Evolutionary conservation across 2,113 vertebrate genomes (phyloP).

Genomic region (Forbesichthys papilliferus): DNA sequence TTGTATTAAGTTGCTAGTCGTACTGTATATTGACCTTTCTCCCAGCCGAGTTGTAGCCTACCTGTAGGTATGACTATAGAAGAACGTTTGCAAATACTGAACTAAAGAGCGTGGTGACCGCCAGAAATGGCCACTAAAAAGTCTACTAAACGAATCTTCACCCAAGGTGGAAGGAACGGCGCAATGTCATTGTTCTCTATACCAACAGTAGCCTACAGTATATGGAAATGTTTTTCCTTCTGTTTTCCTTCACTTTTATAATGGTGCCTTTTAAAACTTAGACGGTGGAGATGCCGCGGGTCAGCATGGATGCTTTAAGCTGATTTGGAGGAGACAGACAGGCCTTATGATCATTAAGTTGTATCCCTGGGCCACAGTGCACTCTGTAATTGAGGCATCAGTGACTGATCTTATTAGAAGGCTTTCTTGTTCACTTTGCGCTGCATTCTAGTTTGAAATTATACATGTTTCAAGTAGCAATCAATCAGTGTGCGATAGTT

Average conservation of each 20-base stretch:
- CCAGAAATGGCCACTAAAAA: slow-evolving; percentile 34
- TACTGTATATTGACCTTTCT: slow-evolving; percentile 64
- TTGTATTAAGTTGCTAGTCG: slow-evolving; percentile 52
- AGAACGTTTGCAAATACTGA: slow-evolving; percentile 42
- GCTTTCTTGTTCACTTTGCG: slow-evolving; percentile 28
- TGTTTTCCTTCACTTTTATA: slow-evolving; percentile 1
- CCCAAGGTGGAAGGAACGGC: slow-evolving; percentile 35
- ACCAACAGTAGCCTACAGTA: neutral
- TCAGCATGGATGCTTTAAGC: slow-evolving; percentile 53
- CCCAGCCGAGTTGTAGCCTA: slow-evolving; percentile 43
- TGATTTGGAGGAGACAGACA: slow-evolving; percentile 59
- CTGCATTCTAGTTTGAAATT: neutral
- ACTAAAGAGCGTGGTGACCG: slow-evolving; percentile 56
- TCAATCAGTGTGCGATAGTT: no score
- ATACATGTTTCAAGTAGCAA: neutral
- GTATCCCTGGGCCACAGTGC: slow-evolving; percentile 51
- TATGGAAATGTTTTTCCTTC: neutral
- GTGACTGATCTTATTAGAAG: slow-evolving; percentile 54
- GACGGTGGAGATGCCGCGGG: slow-evolving; percentile 41
- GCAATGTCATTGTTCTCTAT: slow-evolving; percentile 1
- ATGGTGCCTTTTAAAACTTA: slow-evolving; percentile 38
- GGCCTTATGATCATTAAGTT: slow-evolving; percentile 60
- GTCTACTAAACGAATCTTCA: slow-evolving; percentile 50
- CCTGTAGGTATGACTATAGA: slow-evolving; percentile 60
- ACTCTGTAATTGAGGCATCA: slow-evolving; percentile 55